Conservation (phyloP, 2,888 invertebrate genomes). For the Gandaritis pyraliata region DNA sequence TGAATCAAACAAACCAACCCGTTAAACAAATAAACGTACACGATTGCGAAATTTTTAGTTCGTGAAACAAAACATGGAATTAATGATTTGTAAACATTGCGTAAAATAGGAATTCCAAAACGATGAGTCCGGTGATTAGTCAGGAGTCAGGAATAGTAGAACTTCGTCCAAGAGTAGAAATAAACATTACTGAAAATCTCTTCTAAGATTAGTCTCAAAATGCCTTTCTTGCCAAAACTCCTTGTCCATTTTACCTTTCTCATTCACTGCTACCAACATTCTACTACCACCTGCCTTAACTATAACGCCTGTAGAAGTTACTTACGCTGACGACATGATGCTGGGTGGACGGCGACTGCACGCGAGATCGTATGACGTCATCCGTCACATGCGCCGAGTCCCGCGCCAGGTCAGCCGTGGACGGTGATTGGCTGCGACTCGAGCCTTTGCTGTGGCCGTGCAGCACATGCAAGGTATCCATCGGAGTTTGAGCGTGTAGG, state of each 20-base stretch:
- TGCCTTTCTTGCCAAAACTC: no score
- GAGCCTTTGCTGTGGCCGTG: conserved; percentile 85
- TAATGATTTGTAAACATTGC: conserved; percentile 29
- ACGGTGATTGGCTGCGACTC: conserved; percentile 86
- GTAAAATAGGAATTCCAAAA: conserved; percentile 35
- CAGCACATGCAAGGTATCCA: conserved; percentile 77
- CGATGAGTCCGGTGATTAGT: conserved; percentile 29
- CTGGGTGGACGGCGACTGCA: conserved; percentile 74
- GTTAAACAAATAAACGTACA: conserved; percentile 32
- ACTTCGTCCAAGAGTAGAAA: no score
- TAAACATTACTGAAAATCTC: not conserved
- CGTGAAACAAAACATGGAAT: conserved; percentile 24
- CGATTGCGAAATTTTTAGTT: conserved; percentile 28
- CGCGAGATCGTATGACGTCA: conserved; percentile 76
- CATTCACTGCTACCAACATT: not conserved
- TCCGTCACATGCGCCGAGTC: conserved; percentile 76
- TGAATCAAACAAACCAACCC: conserved; percentile 28
- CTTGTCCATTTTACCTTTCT: no score
- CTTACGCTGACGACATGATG: conserved; percentile 49
- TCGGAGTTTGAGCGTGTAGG: conserved; percentile 47
- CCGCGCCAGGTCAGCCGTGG: conserved; percentile 75
- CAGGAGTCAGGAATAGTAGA: not conserved
- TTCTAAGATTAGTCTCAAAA: no score
- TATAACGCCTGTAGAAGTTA: not conserved
- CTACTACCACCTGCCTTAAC: no score